Evolutionary conservation across 2,113 vertebrate genomes (phyloP).

Genomic region (Poecile atricapillus): DNA sequence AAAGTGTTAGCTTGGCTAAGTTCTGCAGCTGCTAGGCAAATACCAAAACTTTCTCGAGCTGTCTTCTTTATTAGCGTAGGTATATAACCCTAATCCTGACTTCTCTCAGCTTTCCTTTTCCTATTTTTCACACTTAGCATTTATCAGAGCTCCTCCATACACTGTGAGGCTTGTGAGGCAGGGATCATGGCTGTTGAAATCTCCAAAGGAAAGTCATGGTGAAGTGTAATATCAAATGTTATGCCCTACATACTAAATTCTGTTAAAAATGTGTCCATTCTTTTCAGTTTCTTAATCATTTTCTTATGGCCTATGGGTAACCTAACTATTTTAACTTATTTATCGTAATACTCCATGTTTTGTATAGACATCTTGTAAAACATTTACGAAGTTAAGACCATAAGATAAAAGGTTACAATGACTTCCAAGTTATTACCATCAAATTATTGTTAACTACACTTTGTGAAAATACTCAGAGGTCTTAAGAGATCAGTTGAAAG

Average conservation of each 20-base stretch:
- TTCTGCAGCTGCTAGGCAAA: neutral
- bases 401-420: neutral
- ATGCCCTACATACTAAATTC: neutral
- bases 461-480: neutral
- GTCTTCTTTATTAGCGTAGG: neutral
- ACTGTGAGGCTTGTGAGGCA: neutral
- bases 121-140: neutral
- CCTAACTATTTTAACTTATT: neutral
- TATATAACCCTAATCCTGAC: neutral
- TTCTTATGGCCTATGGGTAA: neutral
- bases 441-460: neutral
- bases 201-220: neutral
- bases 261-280: neutral
- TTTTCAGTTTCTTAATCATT: neutral
- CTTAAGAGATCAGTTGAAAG: neutral
- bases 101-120: neutral
- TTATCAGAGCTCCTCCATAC: neutral
- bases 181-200: neutral
- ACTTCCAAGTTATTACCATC: neutral
- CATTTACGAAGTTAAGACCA: neutral
- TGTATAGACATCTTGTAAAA: neutral
- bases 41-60: neutral
- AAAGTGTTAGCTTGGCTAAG: fast-evolving
- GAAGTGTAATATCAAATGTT: neutral
- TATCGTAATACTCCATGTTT: neutral